phyloP scores from a whole-genome alignment of 1,140 invertebrate species.

The Calliopsis andreniformis region DNA sequence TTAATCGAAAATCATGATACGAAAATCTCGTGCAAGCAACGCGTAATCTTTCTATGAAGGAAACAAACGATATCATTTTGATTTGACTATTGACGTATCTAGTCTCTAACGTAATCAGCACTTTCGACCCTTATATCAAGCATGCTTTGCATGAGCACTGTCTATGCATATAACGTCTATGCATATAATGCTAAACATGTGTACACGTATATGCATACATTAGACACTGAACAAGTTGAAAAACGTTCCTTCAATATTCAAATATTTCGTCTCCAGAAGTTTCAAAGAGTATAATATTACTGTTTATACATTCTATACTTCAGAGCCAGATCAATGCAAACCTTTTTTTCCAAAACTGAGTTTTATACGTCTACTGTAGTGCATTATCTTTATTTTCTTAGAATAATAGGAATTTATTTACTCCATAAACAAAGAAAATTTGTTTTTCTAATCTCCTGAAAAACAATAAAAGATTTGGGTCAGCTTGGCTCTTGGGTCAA shows the following conservation, averaged over 20 bases:
- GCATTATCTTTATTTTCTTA: too few relatives aligned
- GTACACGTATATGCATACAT: neutral
- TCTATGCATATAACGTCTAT: neutral
- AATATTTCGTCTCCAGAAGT: neutral
- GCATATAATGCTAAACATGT: neutral
- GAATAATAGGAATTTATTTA: too few relatives aligned
- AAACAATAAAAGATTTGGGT: too few relatives aligned
- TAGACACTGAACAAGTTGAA: neutral
- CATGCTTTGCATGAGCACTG: neutral
- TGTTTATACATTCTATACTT: too few relatives aligned
- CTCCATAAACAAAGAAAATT: too few relatives aligned
- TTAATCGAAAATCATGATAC: neutral
- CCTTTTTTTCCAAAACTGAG: too few relatives aligned
- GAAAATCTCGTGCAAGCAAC: neutral
- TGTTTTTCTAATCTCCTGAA: too few relatives aligned
- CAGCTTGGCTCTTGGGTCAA: too few relatives aligned
- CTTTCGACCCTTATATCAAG: slow-evolving; percentile 5
- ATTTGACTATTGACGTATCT: slow-evolving; percentile 1
- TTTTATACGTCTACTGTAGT: too few relatives aligned
- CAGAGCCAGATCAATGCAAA: too few relatives aligned
- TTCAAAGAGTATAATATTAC: neutral
- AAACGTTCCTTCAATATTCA: too few relatives aligned
- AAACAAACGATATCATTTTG: slow-evolving; percentile 4
- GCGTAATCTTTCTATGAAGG: neutral
- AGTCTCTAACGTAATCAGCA: slow-evolving; percentile 19